Conservation (phyloP, 2,113 vertebrate genomes). For the Ammodytes dubius region DNA sequence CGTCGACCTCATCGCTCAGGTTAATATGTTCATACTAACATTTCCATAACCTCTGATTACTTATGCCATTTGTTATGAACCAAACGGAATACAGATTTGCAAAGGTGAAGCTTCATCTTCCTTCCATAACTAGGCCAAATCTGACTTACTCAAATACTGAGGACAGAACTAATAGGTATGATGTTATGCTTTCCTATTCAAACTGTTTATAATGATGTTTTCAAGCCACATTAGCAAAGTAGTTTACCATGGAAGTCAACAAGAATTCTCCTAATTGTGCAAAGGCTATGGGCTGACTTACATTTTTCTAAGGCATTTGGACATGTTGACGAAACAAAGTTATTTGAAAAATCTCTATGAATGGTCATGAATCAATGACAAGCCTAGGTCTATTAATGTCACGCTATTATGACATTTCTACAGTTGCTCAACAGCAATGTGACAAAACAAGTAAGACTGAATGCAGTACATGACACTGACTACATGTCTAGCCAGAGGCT, state of each 20-base stretch:
- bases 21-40: neutral
- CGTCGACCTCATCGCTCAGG: neutral
- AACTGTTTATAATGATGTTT: neutral
- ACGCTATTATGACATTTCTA: neutral
- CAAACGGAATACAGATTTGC: neutral
- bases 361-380: neutral
- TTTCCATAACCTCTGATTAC: neutral
- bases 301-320: no score
- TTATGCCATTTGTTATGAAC: neutral
- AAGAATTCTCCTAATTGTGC: neutral
- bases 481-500: constrained; percentile 9
- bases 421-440: neutral
- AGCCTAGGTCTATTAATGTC: neutral
- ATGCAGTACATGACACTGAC: neutral
- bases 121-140: neutral
- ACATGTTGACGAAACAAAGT: constrained; percentile 4
- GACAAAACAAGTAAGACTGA: constrained; percentile 5
- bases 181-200: neutral
- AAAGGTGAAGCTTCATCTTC: neutral
- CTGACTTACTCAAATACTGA: neutral
- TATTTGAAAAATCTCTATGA: neutral
- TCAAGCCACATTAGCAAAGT: neutral
- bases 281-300: neutral
- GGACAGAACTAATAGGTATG: neutral
- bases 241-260: neutral